Conservation (phyloP, 1,140 invertebrate species). For the Drosophila biarmipes region DNA sequence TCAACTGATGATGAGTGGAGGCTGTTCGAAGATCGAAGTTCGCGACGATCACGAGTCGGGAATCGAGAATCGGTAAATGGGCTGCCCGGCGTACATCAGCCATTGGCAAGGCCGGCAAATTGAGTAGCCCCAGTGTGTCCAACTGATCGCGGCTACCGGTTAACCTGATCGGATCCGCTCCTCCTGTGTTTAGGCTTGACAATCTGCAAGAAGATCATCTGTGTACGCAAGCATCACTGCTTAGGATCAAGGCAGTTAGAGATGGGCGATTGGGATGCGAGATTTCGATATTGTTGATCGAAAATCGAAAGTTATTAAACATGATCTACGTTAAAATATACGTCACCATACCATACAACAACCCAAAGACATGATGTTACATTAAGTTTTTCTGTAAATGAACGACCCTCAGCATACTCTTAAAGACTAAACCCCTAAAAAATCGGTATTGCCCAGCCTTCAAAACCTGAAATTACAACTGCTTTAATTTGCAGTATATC, state of each 20-base stretch:
- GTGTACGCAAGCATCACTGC: constrained; percentile 20
- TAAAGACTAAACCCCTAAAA: background rate
- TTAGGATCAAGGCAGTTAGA: constrained; percentile 12
- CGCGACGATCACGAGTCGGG: constrained; percentile 36
- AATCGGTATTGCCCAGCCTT: background rate
- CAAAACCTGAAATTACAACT: background rate
- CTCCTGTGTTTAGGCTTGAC: background rate
- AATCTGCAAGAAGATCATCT: constrained; percentile 29
- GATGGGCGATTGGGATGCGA: background rate
- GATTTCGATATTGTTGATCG: background rate
- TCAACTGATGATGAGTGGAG: constrained; percentile 36
- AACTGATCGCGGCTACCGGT: constrained; percentile 45
- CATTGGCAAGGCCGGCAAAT: constrained; percentile 45
- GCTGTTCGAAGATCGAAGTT: constrained; percentile 35
- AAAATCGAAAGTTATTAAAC: background rate
- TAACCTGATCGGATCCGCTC: constrained; percentile 33
- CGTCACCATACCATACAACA: too few species aligned
- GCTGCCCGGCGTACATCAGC: constrained; percentile 24
- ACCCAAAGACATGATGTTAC: too few species aligned
- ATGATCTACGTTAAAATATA: too few species aligned
- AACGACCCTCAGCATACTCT: background rate
- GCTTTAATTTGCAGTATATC: background rate
- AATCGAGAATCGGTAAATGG: background rate
- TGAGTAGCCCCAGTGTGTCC: constrained; percentile 34
- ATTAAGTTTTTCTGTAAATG: background rate